Base-by-base conservation (phyloP, 2,113 vertebrate species). In the Pygoscelis adeliae region DNA sequence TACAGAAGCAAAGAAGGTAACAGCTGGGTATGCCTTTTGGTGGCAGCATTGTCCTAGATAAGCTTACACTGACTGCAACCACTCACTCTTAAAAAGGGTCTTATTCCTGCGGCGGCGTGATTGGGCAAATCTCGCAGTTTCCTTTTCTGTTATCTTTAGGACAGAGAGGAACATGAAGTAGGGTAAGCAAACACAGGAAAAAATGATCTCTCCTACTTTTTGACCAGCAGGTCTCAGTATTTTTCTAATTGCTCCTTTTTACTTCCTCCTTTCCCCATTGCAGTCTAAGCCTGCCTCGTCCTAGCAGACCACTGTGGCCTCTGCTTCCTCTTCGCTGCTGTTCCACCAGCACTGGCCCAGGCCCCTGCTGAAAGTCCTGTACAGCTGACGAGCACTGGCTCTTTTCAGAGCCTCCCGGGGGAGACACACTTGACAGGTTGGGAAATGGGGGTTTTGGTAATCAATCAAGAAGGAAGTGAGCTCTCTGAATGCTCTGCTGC, bases 1-100 rank as follows among this genome's bases (percentile, higher is more conserved):
- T 44, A 50, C 27, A 56, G 67, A 46, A 58, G 29, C 65, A 82
- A 58, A 78, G 32, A 67, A 65, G 27, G 71, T 67, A 93, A 61
- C 58, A 93, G 63, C 92, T 34, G 53, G 15, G 2, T 56, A 52
- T 63, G 89, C 96, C 97, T 94, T 96, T 94, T 97, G 97, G 94
- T 96, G 97, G 95, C 96, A 97, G 94, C 59, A 96, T 96, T 94
- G 92, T 85, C 87, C 73, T 46, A 70, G 36, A 61, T 26, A 93
- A 90, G 25, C 26, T 80, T 42, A 36, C 10, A 38, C 30, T 36
- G 89, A 56, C 52, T 1, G 13, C 47, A 76, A 56, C 16, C 21
- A 53, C 5, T 15, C 3, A 2, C 5, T 19, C 63, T 25, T 46
- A 10, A 17, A 86, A 63, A 53, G 7, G 9, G 7, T 59, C 21